phyloP scores from a whole-genome alignment of 2,888 invertebrate genomes.

The Rotaria sp. region DNA sequence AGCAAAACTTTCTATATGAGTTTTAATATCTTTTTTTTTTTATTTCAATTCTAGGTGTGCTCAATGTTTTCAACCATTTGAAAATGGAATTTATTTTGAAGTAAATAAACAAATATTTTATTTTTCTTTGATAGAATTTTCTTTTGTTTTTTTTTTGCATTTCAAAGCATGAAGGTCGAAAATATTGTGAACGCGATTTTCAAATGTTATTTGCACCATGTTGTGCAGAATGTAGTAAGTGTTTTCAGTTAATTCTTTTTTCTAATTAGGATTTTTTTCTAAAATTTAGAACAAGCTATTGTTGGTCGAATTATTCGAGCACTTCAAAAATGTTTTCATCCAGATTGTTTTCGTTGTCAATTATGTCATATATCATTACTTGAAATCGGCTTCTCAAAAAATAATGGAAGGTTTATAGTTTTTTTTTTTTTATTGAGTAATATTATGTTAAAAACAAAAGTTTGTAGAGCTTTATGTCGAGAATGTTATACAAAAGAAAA shows the following conservation, averaged over 20 bases:
- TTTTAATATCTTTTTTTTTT: no score
- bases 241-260: slow-evolving; percentile 52
- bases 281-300: slow-evolving; percentile 74
- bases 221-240: slow-evolving; percentile 71
- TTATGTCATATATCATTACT: slow-evolving; percentile 82
- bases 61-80: slow-evolving; percentile 94
- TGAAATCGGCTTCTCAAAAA: slow-evolving; percentile 84
- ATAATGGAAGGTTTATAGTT: slow-evolving; percentile 60
- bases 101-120: slow-evolving; percentile 45
- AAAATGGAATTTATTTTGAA: slow-evolving; percentile 93
- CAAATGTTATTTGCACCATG: slow-evolving; percentile 90
- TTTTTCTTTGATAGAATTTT: not conserved
- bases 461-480: slow-evolving; percentile 75
- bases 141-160: slow-evolving; percentile 44
- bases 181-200: slow-evolving; percentile 97
- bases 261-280: slow-evolving; percentile 32
- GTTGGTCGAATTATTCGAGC: slow-evolving; percentile 98
- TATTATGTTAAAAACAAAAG: not conserved
- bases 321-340: slow-evolving; percentile 98
- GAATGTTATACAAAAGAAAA: slow-evolving; percentile 87
- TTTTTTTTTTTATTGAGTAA: not conserved
- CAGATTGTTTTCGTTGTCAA: slow-evolving; percentile 90
- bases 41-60: slow-evolving; percentile 67
- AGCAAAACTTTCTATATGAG: no score
- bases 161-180: slow-evolving; percentile 78